Evolutionary conservation across 1,140 invertebrate genomes (phyloP).

Genomic region (Drosophila fuyamai): DNA sequence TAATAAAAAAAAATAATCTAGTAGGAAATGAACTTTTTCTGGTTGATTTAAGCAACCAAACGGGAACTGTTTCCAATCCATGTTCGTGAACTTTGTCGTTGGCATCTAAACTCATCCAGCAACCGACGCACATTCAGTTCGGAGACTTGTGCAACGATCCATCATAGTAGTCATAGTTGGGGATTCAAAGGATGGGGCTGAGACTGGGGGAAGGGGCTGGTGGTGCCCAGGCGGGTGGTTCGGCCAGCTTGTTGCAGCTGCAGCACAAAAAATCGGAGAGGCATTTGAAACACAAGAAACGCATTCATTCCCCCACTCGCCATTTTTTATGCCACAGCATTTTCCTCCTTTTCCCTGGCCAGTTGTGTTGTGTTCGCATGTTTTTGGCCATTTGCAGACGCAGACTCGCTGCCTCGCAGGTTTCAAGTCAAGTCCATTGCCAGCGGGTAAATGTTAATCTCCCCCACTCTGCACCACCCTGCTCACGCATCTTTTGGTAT

Average conservation of each 20-base stretch:
- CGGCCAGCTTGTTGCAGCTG: conserved; percentile 24
- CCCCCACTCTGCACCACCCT: conserved; percentile 15
- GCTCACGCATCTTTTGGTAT: conserved; percentile 78
- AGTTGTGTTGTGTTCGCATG: conserved; percentile 65
- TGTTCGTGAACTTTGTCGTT: conserved; percentile 56
- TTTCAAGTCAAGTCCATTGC: conserved; percentile 53
- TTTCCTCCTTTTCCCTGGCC: conserved; percentile 16
- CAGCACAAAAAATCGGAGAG: conserved; percentile 26
- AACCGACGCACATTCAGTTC: conserved; percentile 60
- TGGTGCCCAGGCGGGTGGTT: conserved; percentile 22
- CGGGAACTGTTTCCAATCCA: conserved; percentile 11
- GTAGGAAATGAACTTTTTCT: not conserved
- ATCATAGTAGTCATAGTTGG: conserved; percentile 54
- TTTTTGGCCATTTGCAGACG: conserved; percentile 76
- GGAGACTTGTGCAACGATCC: conserved; percentile 73
- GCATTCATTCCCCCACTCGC: conserved; percentile 62
- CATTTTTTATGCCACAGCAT: conserved; percentile 4
- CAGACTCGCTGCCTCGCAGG: conserved; percentile 13
- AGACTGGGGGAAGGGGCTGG: too few species aligned
- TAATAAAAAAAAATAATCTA: not conserved
- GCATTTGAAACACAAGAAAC: conserved; percentile 75
- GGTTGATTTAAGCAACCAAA: not conserved
- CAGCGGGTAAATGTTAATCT: conserved; percentile 76
- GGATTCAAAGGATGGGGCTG: conserved; percentile 19
- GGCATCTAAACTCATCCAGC: conserved; percentile 9